A percentile compares a stretch with the other conserved stretches of the same genome.
Evolutionary conservation across 2,113 vertebrate species (phyloP).

Genomic region (Ciconia stormi): DNA sequence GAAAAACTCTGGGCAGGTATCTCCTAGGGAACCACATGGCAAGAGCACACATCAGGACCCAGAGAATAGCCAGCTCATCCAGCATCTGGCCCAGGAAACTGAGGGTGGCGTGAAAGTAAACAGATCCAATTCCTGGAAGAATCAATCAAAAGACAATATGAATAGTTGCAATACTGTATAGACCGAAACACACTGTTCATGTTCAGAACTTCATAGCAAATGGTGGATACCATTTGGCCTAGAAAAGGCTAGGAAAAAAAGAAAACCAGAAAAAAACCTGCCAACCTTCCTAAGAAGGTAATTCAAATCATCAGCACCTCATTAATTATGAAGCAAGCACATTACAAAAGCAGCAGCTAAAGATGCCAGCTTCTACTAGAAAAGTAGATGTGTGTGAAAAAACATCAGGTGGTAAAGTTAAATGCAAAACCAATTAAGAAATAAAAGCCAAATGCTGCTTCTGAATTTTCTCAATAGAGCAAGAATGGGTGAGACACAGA

Average conservation of each 20-base stretch:
- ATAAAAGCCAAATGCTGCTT: not conserved
- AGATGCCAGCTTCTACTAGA: not conserved
- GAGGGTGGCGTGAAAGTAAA: conserved; percentile 96
- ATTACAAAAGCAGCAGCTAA: not conserved
- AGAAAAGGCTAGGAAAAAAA: not conserved
- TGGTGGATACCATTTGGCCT: not conserved
- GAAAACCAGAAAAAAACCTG: fast-evolving
- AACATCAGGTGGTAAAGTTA: not conserved
- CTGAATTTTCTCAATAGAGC: not conserved
- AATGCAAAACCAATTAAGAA: not conserved
- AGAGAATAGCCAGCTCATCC: conserved; percentile 94
- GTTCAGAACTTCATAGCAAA: not conserved
- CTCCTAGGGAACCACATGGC: conserved; percentile 98
- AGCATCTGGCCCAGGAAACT: conserved; percentile 99
- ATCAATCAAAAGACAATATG: conserved; percentile 14
- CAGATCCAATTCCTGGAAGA: conserved; percentile 91
- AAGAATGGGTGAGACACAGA: not conserved
- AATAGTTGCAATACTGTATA: not conserved
- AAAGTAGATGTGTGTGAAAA: not conserved
- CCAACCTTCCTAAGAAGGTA: not conserved
- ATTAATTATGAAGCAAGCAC: not conserved
- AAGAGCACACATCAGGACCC: conserved; percentile 97
- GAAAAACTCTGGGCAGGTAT: conserved; percentile 91
- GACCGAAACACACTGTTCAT: not conserved
- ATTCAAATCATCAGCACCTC: not conserved